These are phyloP conservation scores for Rhyacophila evoluta DNA, from an alignment of 2,888 invertebrate genomes.

Conservation along the genomic window DNA sequence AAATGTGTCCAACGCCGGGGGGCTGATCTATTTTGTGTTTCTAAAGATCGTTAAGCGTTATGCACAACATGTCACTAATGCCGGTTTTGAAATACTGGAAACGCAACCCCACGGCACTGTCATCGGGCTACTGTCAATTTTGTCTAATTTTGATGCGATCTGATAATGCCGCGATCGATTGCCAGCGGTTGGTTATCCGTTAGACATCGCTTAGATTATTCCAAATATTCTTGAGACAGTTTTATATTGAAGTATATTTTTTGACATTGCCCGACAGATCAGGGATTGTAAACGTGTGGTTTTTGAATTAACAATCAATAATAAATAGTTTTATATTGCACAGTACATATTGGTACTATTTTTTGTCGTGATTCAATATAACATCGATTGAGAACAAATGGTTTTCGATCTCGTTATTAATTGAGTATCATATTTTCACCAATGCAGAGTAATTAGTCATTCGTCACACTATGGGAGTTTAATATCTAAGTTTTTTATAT, in stretches of 20 bases:
- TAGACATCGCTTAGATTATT: conserved; percentile 12
- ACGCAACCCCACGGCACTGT: not conserved
- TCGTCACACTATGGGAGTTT: no score
- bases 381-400: no score
- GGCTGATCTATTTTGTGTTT: conserved; percentile 38
- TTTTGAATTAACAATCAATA: no score
- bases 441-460: no score
- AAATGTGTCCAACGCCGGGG: conserved; percentile 22
- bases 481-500: no score
- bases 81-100: not conserved
- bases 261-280: not conserved
- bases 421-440: no score
- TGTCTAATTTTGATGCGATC: not conserved
- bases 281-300: not conserved
- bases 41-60: conserved; percentile 32
- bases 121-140: not conserved
- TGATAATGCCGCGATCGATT: not conserved
- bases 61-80: not conserved
- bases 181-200: conserved; percentile 9
- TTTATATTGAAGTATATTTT: not conserved
- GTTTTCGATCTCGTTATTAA: no score
- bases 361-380: no score
- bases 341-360: no score
- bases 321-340: no score
- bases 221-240: not conserved